These are phyloP conservation scores for Lordiphosa collinella DNA, from an alignment of 1,140 invertebrate species.

Conservation along the genomic window DNA sequence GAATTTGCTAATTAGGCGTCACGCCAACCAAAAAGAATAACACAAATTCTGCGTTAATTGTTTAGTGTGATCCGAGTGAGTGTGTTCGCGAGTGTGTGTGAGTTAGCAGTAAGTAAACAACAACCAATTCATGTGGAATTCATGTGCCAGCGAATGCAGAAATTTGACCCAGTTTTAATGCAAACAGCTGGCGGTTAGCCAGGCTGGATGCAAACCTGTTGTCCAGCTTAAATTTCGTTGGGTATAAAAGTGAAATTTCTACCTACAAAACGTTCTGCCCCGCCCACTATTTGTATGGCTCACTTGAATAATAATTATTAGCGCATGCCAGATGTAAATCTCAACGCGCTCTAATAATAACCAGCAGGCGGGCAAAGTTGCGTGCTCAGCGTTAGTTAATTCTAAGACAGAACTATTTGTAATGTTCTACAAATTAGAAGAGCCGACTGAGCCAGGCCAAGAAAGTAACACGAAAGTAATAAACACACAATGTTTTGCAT, in stretches of 20 bases:
- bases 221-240: constrained; percentile 20
- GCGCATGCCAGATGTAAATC: constrained; percentile 69
- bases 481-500: neutral
- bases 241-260: constrained; percentile 67
- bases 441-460: constrained; percentile 1
- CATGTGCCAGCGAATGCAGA: constrained; percentile 44
- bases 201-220: constrained; percentile 45
- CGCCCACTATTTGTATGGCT: constrained; percentile 21
- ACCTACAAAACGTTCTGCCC: constrained; percentile 1
- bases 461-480: constrained; percentile 9
- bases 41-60: constrained; percentile 43
- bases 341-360: constrained; percentile 54
- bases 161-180: constrained; percentile 57
- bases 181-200: constrained; percentile 36
- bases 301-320: constrained; percentile 69
- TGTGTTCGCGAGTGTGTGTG: neutral
- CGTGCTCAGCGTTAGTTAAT: constrained; percentile 32
- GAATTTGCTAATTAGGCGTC: constrained; percentile 52
- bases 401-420: constrained; percentile 19
- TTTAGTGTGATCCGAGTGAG: neutral
- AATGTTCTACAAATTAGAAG: constrained; percentile 17
- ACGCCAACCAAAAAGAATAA: constrained; percentile 26
- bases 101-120: constrained; percentile 31
- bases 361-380: constrained; percentile 14
- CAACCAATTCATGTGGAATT: constrained; percentile 6